Evolutionary conservation across 2,888 invertebrate genomes (phyloP), one percentile per base, ranked within the genome.

Genomic region (Dastarcus helophoroides): DNA sequence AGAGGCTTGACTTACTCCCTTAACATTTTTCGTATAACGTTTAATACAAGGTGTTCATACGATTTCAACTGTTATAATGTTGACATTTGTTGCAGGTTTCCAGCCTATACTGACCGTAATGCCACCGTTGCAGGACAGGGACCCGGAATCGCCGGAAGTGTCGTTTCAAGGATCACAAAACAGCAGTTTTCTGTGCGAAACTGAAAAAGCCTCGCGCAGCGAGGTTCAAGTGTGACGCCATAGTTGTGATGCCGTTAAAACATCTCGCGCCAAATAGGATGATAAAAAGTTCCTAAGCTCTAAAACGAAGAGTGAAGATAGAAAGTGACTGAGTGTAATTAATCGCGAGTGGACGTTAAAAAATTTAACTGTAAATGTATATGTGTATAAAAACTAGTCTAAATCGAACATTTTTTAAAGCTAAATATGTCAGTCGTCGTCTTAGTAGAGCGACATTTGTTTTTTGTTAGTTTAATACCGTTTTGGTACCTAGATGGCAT

Each of bases 221-320:
- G 71, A 71, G 50, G 72, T 73, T 40, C 69, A 73, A 40, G 75
- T 75, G 68, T 75, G 75, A 74, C 73, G 70, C 62, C 71, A 71
- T 56, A 69, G 69, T 57, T 67, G 67, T 49, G 69, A 69, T 52
- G 64, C 67, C 63, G 63, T 70, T 56, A 67, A 67, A 48, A 56
- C 65, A 43, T 66, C 67, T 59, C 64, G 66, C 48, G 53, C 50
- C 63, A 65, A 67, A 60, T 60, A 43, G 44, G 46, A 53, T 45
- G 49, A 47, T 26, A 50, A 50, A 51, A 50, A 58, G 59, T 61
- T 60, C 60, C 61, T 61, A 60, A 56, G 58, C 54, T 54, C 37
- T 44, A 40, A 38, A 39, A 40, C 37, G 37, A n/a, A 32, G 34
- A 36, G 37, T 26, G 17, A 26, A 28, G 12, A 13, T 27, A 34